Conservation (phyloP, 64 coral and sea anemone genomes). For the Stichodactyla mertensii region DNA sequence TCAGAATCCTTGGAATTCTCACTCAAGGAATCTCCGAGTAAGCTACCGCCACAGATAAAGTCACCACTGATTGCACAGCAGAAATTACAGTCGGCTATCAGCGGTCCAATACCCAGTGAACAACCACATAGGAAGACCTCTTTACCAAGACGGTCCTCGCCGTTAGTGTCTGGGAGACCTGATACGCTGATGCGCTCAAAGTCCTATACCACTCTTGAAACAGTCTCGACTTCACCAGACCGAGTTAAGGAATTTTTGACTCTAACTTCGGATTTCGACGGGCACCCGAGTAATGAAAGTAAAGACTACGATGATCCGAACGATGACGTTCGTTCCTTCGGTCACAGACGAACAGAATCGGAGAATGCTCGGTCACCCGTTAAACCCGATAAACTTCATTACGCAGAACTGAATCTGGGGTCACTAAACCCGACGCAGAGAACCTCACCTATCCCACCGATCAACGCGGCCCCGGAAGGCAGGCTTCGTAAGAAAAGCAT, state of each 20-base stretch:
- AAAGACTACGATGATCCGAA: constrained; percentile 8
- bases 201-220: neutral
- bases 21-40: constrained; percentile 30
- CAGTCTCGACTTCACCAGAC: neutral
- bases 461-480: neutral
- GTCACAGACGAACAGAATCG: constrained; percentile 34
- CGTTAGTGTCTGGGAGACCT: constrained; percentile 55
- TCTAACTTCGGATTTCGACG: neutral
- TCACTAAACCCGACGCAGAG: neutral
- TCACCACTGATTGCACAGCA: constrained; percentile 74
- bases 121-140: constrained; percentile 12
- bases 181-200: constrained; percentile 21
- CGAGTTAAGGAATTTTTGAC: constrained; percentile 36
- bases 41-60: constrained; percentile 83
- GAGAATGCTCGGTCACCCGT: constrained; percentile 52
- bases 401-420: neutral
- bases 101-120: constrained; percentile 21
- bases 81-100: constrained; percentile 75
- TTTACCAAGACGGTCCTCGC: constrained; percentile 75
- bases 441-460: neutral
- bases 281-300: neutral
- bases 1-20: constrained; percentile 58
- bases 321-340: neutral
- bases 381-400: constrained; percentile 67
- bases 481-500: constrained; percentile 47